Evolutionary conservation across 1,140 invertebrate genomes (phyloP), one percentile per base, ranked within the genome.

Genomic region (Meloidogyne hapla): DNA sequence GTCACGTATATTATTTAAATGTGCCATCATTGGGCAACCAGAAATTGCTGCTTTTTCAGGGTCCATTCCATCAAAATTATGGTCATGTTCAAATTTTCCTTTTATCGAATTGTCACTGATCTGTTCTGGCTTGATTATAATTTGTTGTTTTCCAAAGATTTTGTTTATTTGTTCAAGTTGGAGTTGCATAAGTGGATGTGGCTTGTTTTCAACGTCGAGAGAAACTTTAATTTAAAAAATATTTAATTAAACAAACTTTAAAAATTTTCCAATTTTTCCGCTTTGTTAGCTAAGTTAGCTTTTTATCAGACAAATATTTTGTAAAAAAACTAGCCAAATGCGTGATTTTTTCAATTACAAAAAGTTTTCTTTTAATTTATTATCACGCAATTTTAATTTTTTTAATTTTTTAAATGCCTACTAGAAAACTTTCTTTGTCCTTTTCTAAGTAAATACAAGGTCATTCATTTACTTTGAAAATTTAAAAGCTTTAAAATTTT

Each of bases 21-120:
- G 81, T 1, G 80, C 72, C 77, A 83, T 80, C 81, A 81, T 83
- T 25, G 80, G 80, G 69, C 80, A 81, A 6, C 80, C 80, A 26
- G 80, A 74, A 38, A 82, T 62, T 15, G 77, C 80, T 18, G 45
- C 45, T 26, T 56, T 56, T 56, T 56, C 48, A 2, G 9, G 12
- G 33, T 83, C 66, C 66, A 69, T 76, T 21, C 6, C 25, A 28
- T 76, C n/a, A 25, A 81, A 72, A 18, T 78, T 69, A 21, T 45
- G 78, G 69, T 77, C 33, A 66, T 40, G 48, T 33, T 33, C 21
- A 71, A 28, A 21, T 56, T 56, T 56, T 48, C 33, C 9, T 18
- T 56, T 56, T 66, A 28, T 12, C 40, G 18, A 12, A 68, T 67
- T 67, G n/a, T 56, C 18, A 8, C 25, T 68, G 25, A 82, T 28